Evolutionary conservation across 2,113 vertebrate species (phyloP).

Genomic region (Madoqua kirkii): DNA sequence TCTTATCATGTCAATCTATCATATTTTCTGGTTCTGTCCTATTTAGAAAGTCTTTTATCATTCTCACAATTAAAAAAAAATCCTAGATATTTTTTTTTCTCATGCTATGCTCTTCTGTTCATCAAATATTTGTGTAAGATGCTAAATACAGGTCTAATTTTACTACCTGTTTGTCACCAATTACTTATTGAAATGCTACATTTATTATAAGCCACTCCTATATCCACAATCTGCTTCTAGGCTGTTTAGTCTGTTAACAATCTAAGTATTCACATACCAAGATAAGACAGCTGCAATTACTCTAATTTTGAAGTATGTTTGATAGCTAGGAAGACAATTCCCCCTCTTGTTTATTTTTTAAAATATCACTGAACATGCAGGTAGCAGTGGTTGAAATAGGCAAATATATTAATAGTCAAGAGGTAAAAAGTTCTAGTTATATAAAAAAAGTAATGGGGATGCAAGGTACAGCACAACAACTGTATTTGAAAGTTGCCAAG

Average conservation of each 20-base stretch:
- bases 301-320: constrained; percentile 5
- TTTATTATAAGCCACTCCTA: constrained; percentile 28
- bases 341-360: neutral
- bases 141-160: constrained; percentile 3
- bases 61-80: neutral
- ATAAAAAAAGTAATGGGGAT: neutral
- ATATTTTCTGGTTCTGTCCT: neutral
- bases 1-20: neutral
- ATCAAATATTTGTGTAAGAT: neutral
- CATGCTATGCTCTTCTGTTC: neutral
- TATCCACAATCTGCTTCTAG: neutral
- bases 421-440: neutral
- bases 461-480: neutral
- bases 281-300: neutral
- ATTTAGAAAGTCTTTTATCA: neutral
- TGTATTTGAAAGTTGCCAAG: neutral
- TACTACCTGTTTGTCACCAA: neutral
- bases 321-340: neutral
- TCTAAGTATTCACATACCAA: neutral
- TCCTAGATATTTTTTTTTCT: neutral
- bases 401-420: neutral
- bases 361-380: neutral
- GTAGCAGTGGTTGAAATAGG: neutral
- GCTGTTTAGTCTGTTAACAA: neutral
- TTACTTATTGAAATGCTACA: neutral